phyloP scores from a whole-genome alignment of 2,888 invertebrate species.

The Prosapia bicincta region DNA sequence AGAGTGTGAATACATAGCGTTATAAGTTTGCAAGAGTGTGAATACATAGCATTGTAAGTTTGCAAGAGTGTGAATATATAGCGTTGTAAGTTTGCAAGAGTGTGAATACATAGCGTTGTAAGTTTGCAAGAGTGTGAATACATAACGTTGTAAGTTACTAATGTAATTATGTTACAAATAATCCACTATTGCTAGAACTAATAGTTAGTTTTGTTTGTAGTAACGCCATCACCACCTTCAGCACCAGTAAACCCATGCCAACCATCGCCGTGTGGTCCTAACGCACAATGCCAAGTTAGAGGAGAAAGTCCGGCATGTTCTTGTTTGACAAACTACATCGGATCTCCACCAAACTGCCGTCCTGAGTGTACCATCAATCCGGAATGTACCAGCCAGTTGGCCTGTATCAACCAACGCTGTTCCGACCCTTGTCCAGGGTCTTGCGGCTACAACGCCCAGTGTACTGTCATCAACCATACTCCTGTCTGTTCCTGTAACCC shows the following conservation, averaged over 20 bases:
- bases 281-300: constrained; percentile 63
- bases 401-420: constrained; percentile 76
- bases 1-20: too few relatives aligned
- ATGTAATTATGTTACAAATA: too few relatives aligned
- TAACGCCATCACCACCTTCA: constrained; percentile 34
- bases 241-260: constrained; percentile 54
- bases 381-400: constrained; percentile 69
- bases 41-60: too few relatives aligned
- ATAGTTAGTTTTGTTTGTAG: too few relatives aligned
- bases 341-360: constrained; percentile 77
- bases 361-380: constrained; percentile 75
- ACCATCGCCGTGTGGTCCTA: constrained; percentile 72
- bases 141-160: too few relatives aligned
- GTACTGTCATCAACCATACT: constrained; percentile 46
- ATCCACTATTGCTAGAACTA: too few relatives aligned
- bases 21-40: too few relatives aligned
- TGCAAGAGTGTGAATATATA: too few relatives aligned
- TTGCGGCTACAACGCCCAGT: constrained; percentile 47
- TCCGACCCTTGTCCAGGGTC: constrained; percentile 70
- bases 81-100: too few relatives aligned
- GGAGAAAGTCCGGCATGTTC: constrained; percentile 76
- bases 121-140: too few relatives aligned
- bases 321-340: constrained; percentile 72
- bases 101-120: too few relatives aligned
- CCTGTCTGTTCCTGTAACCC: constrained; percentile 47